Evolutionary conservation across 2,888 invertebrate species (phyloP).

Genomic region (Tupiocoris notatus): DNA sequence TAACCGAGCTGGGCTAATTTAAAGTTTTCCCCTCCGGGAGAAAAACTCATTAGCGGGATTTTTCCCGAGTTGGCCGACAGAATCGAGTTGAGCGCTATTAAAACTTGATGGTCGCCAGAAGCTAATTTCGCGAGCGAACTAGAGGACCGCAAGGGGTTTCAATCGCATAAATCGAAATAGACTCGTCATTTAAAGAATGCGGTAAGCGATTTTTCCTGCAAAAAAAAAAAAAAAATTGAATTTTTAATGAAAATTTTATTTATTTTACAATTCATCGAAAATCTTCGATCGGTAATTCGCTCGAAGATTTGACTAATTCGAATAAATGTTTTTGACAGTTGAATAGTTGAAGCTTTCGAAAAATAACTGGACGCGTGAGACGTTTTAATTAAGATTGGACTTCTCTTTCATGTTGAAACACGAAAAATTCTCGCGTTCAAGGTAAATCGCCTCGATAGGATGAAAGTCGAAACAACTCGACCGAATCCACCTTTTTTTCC

Average conservation of each 20-base stretch:
- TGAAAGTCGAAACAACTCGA: background rate
- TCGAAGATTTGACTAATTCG: too few relatives aligned
- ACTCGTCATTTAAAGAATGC: background rate
- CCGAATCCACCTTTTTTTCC: background rate
- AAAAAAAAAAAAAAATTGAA: too few relatives aligned
- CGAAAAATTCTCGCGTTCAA: background rate
- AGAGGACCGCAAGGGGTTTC: background rate
- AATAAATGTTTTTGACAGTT: too few relatives aligned
- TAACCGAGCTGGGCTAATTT: constrained; percentile 23
- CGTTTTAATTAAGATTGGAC: too few relatives aligned
- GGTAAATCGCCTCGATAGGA: background rate
- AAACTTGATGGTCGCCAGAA: background rate
- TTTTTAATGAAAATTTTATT: too few relatives aligned
- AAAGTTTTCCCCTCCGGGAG: constrained; percentile 13
- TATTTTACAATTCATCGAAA: too few relatives aligned
- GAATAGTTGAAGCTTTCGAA: too few relatives aligned
- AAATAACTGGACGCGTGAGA: too few relatives aligned
- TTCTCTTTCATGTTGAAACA: too few relatives aligned
- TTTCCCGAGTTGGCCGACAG: constrained; percentile 7
- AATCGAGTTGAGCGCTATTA: background rate
- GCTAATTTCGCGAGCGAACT: background rate
- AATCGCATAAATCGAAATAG: background rate
- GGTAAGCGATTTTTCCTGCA: too few relatives aligned
- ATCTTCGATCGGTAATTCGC: too few relatives aligned
- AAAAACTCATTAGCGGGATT: constrained; percentile 24